These are phyloP conservation scores for Cephalopholis sonnerati DNA, from an alignment of 2,113 vertebrate genomes.

Conservation along the genomic window DNA sequence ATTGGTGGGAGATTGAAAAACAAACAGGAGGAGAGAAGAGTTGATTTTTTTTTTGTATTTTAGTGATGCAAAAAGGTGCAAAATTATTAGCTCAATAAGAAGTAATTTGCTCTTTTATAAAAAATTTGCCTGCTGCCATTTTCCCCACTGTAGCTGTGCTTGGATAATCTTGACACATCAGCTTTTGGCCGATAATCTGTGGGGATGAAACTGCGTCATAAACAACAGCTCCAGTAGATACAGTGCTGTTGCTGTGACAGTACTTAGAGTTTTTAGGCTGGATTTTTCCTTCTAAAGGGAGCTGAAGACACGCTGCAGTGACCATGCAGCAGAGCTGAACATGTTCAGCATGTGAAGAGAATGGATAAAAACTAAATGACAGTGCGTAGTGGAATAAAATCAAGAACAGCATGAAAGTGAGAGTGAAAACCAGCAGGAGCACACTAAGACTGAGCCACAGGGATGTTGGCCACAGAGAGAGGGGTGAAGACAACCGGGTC, in stretches of 20 bases:
- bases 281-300: constrained; percentile 33
- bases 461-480: constrained; percentile 57
- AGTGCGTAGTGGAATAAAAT: not conserved
- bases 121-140: not conserved
- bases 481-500: constrained; percentile 63
- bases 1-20: not conserved
- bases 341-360: not conserved
- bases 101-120: not conserved
- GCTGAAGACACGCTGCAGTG: not conserved
- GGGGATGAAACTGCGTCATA: not conserved
- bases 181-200: not conserved
- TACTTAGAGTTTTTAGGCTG: not conserved
- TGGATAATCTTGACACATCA: not conserved
- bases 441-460: constrained; percentile 31
- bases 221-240: not conserved
- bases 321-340: not conserved
- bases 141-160: not conserved
- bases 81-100: not conserved
- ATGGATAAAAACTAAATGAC: not conserved
- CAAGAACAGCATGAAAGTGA: not conserved
- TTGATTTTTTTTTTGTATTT: not conserved
- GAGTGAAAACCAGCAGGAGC: not conserved
- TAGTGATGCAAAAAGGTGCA: not conserved
- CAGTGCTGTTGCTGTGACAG: not conserved
- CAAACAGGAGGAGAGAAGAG: not conserved